These are phyloP conservation scores for Pedetes capensis DNA, from an alignment of 2,113 vertebrate species.

Conservation along the genomic window DNA sequence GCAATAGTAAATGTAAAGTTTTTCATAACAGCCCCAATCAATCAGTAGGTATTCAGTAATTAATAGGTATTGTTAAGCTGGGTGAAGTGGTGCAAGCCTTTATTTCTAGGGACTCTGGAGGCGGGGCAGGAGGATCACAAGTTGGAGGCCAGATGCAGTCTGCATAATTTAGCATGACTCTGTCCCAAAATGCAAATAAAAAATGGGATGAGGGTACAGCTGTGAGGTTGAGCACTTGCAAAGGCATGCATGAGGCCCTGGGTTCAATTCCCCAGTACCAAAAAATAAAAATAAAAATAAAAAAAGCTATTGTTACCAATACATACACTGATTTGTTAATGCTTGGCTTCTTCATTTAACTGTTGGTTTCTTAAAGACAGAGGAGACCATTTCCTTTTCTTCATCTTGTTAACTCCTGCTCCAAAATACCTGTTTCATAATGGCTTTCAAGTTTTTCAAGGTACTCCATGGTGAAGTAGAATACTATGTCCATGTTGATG, in stretches of 20 bases:
- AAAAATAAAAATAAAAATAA: too few species aligned
- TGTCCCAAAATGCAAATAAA: too few species aligned
- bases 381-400: not conserved
- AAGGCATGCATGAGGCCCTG: too few species aligned
- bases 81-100: too few species aligned
- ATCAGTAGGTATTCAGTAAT: not conserved
- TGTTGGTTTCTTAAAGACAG: not conserved
- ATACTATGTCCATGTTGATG: too few species aligned
- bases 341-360: not conserved
- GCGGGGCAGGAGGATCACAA: too few species aligned
- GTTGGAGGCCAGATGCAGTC: too few species aligned
- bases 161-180: too few species aligned
- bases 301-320: not conserved
- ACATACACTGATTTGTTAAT: not conserved
- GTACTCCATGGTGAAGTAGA: not conserved
- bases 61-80: not conserved
- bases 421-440: not conserved
- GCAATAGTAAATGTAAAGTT: not conserved
- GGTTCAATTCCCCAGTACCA: too few species aligned
- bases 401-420: not conserved
- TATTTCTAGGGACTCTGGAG: too few species aligned
- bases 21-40: not conserved
- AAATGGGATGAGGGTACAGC: too few species aligned
- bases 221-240: too few species aligned
- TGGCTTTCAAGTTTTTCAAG: not conserved